phyloP scores from a whole-genome alignment of 2,797 vertebrate genomes.

The Argya squamiceps region DNA sequence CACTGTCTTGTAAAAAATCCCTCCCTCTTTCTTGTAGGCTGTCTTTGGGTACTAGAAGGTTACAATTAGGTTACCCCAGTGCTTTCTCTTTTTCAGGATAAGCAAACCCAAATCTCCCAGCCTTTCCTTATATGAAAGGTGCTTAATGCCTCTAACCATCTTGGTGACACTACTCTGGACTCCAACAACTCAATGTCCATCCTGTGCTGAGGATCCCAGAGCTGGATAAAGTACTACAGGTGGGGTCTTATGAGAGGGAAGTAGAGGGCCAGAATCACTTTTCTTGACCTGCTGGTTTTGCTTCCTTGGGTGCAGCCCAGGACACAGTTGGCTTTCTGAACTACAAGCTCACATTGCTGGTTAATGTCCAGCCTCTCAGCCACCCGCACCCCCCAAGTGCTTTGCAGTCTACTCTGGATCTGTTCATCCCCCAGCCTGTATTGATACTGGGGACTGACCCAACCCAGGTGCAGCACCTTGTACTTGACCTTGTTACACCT shows the following conservation, averaged over 20 bases:
- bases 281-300: not conserved
- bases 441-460: not conserved
- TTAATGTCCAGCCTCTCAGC: not conserved
- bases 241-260: not conserved
- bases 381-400: not conserved
- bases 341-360: not conserved
- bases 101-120: not conserved
- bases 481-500: not conserved
- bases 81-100: not conserved
- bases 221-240: not conserved
- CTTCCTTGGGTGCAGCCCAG: not conserved
- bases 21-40: not conserved
- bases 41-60: not conserved
- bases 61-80: not conserved
- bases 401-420: not conserved
- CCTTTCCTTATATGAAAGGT: not conserved
- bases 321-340: not conserved
- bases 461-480: not conserved
- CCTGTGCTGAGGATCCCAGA: not conserved
- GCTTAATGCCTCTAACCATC: too few species aligned
- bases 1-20: not conserved
- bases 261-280: not conserved
- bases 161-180: not conserved
- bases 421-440: not conserved
- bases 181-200: not conserved